Percentiles rank a stretch among this genome's conserved stretches.
These are phyloP conservation scores for Papilio helenus DNA, from an alignment of 1,140 invertebrate species.

Conservation along the genomic window DNA sequence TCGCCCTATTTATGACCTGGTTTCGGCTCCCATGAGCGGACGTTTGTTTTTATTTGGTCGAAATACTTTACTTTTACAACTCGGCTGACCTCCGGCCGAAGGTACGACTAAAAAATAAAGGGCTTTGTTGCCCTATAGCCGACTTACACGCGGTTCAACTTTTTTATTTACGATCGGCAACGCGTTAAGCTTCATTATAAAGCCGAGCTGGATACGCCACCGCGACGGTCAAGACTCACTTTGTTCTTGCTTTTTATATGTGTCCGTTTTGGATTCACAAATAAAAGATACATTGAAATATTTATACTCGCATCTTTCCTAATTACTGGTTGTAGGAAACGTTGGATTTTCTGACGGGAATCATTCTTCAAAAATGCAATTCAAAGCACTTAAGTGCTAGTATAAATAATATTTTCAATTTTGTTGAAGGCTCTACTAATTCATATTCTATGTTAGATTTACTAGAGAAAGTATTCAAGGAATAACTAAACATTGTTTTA, in stretches of 20 bases:
- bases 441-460: no score
- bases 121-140: slow-evolving; percentile 43
- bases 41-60: slow-evolving; percentile 63
- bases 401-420: no score
- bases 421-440: no score
- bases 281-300: slow-evolving; percentile 32
- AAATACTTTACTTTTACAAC: slow-evolving; percentile 69
- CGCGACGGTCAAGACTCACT: slow-evolving; percentile 11
- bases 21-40: slow-evolving; percentile 61
- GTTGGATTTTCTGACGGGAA: neutral
- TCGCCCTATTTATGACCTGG: slow-evolving; percentile 65
- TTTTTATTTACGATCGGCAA: slow-evolving; percentile 46
- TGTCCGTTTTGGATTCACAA: neutral
- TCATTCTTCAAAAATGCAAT: neutral
- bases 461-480: no score
- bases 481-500: no score
- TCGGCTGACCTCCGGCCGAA: slow-evolving; percentile 64
- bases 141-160: slow-evolving; percentile 51
- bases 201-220: slow-evolving; percentile 18
- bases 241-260: slow-evolving; percentile 25
- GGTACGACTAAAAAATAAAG: slow-evolving; percentile 59
- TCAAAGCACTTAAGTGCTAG: neutral
- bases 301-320: slow-evolving; percentile 2
- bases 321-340: slow-evolving; percentile 8
- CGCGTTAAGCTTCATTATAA: slow-evolving; percentile 41